Conservation (phyloP, 2,888 invertebrate genomes). For the Pogonocherus hispidulus region DNA sequence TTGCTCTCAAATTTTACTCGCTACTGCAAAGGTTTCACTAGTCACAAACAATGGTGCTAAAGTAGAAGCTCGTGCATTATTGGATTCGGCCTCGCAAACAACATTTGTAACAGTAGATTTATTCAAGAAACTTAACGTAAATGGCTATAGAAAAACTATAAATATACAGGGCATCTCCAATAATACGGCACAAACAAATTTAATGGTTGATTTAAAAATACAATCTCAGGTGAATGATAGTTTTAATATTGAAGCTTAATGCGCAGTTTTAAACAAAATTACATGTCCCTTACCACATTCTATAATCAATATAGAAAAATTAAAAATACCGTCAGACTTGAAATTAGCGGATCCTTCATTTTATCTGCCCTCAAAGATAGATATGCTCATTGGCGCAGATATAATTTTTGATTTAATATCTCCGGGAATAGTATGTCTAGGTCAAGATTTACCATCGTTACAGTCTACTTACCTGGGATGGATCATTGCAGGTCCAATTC, state of each 20-base stretch:
- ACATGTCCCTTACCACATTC: too few relatives aligned
- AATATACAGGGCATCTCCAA: background rate
- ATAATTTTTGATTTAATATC: too few relatives aligned
- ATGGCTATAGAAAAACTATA: background rate
- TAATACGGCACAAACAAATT: background rate
- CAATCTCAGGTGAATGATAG: background rate
- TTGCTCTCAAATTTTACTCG: conserved; percentile 1
- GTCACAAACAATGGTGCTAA: too few relatives aligned
- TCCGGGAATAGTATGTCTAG: background rate
- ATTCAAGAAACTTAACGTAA: background rate
- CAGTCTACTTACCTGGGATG: background rate
- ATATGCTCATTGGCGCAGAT: too few relatives aligned
- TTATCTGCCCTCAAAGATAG: too few relatives aligned
- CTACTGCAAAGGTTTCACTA: too few relatives aligned
- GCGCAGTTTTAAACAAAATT: too few relatives aligned
- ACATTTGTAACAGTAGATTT: background rate
- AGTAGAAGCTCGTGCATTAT: too few relatives aligned
- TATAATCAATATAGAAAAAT: too few relatives aligned
- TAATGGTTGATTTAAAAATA: too few relatives aligned
- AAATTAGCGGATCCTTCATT: too few relatives aligned
- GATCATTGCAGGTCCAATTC: conserved; percentile 6
- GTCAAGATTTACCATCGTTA: background rate
- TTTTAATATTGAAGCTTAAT: background rate
- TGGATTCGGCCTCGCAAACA: background rate
- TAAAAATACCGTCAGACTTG: too few relatives aligned